phyloP scores from a whole-genome alignment of 2,113 vertebrate species.

The Eublepharis macularius region DNA sequence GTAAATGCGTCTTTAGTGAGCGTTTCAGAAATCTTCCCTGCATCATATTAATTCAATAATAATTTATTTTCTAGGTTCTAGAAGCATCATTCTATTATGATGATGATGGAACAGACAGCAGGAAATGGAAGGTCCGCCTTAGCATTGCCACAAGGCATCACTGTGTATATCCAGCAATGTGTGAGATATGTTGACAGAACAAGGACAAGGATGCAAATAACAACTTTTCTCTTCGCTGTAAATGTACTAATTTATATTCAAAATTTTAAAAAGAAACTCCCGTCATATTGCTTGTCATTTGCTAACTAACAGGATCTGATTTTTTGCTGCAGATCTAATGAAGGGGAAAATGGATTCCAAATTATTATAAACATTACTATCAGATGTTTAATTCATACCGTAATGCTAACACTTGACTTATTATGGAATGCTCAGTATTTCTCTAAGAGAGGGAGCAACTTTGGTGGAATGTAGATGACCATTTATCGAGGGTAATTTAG shows the following conservation, averaged over 20 bases:
- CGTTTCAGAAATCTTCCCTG: conserved; percentile 37
- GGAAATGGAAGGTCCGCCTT: conserved; percentile 59
- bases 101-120: conserved; percentile 63
- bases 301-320: conserved; percentile 32
- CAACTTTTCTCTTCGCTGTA: conserved; percentile 46
- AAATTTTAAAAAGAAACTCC: background rate
- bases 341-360: background rate
- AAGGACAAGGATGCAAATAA: conserved; percentile 79
- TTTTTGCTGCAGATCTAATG: conserved; percentile 45
- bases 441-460: background rate
- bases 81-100: conserved; percentile 65
- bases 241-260: conserved; percentile 47
- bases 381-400: conserved; percentile 28
- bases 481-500: conserved; percentile 13
- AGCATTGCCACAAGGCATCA: conserved; percentile 69
- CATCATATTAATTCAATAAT: conserved; percentile 62
- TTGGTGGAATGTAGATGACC: background rate
- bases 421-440: conserved; percentile 20
- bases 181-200: conserved; percentile 86
- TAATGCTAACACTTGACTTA: background rate
- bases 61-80: conserved; percentile 66
- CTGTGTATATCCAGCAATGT: conserved; percentile 74
- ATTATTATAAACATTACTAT: conserved; percentile 21
- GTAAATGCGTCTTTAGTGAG: conserved; percentile 29
- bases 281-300: conserved; percentile 55